phyloP scores from a whole-genome alignment of 2,797 vertebrate species.

The Acipenser transmontanus region DNA sequence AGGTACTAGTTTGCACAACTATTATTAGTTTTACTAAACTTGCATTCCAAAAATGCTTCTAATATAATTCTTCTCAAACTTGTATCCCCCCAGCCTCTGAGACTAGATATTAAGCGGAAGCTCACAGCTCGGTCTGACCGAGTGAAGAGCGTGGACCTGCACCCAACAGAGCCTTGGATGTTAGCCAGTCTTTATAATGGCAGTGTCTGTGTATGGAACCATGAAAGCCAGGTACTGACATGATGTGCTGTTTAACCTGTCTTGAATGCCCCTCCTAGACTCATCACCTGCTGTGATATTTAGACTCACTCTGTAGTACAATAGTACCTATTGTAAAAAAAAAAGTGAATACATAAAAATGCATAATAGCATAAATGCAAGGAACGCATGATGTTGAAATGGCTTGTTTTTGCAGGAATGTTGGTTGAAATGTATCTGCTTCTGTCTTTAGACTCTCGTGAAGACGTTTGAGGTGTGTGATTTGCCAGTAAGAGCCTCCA shows the following conservation, averaged over 20 bases:
- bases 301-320: too few species aligned
- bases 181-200: slow-evolving; percentile 95
- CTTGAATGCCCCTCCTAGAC: too few species aligned
- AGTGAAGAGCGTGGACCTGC: slow-evolving; percentile 95
- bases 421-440: neutral
- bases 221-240: slow-evolving; percentile 82
- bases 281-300: too few species aligned
- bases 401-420: too few species aligned
- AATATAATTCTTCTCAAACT: neutral
- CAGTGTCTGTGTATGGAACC: slow-evolving; percentile 97
- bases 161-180: slow-evolving; percentile 97
- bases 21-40: too few species aligned
- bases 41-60: too few species aligned
- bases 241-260: too few species aligned
- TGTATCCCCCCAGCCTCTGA: slow-evolving; percentile 71
- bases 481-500: slow-evolving; percentile 89
- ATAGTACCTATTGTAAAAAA: too few species aligned
- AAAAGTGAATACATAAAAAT: too few species aligned
- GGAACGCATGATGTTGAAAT: too few species aligned
- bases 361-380: too few species aligned
- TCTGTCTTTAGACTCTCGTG: slow-evolving; percentile 75
- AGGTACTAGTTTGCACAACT: too few species aligned
- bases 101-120: slow-evolving; percentile 95
- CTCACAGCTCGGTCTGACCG: slow-evolving; percentile 93
- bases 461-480: slow-evolving; percentile 98